Percentiles rank a stretch among this genome's conserved stretches.
phyloP scores from a whole-genome alignment of 1,140 invertebrate species.

The Atta texana region DNA sequence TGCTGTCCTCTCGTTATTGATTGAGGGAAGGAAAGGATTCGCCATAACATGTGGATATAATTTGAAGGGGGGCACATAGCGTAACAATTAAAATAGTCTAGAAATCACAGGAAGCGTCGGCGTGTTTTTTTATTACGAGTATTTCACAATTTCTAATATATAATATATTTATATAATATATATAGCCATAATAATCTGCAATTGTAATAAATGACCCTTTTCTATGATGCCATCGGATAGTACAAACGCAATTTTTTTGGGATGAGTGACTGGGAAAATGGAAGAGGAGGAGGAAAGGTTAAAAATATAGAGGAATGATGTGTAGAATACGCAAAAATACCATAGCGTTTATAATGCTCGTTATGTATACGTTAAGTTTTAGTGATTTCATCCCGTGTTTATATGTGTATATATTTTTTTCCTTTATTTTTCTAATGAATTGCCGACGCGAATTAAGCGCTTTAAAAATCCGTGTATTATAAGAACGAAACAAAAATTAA shows the following conservation, averaged over 20 bases:
- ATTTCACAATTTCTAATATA: constrained; percentile 85
- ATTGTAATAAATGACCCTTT: constrained; percentile 80
- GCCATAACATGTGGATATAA: neutral
- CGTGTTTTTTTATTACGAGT: constrained; percentile 85
- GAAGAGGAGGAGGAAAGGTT: neutral
- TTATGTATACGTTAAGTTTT: constrained; percentile 36
- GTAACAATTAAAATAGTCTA: constrained; percentile 54
- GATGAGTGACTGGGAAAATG: neutral
- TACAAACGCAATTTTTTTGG: constrained; percentile 67
- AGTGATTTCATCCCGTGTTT: neutral
- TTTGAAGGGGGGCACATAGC: neutral
- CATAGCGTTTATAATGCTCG: constrained; percentile 65
- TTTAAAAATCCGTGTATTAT: constrained; percentile 22
- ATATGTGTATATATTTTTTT: neutral
- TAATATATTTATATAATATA: constrained; percentile 84
- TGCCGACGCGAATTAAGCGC: neutral
- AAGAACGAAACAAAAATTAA: constrained; percentile 7
- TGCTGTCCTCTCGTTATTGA: neutral
- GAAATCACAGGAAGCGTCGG: constrained; percentile 84
- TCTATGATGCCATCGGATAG: constrained; percentile 75
- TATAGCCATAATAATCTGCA: constrained; percentile 83
- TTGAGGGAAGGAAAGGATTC: neutral
- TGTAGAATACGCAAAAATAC: constrained; percentile 63
- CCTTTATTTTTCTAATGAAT: neutral
- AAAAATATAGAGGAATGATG: neutral